These are phyloP conservation scores for Folsomia manolachei DNA, from an alignment of 2,888 invertebrate genomes.

Conservation along the genomic window DNA sequence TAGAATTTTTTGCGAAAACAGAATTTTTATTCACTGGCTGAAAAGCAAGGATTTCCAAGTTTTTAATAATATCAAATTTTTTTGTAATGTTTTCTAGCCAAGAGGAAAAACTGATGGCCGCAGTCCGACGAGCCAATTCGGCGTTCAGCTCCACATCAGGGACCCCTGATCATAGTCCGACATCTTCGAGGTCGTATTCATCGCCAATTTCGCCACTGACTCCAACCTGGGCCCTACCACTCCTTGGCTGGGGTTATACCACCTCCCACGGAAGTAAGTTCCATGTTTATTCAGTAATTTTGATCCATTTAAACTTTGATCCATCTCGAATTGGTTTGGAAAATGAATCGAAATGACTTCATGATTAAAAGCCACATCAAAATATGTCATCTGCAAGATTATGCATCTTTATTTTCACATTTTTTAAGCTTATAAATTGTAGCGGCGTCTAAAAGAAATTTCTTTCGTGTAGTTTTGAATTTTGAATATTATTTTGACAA, in stretches of 20 bases:
- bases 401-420: too few relatives aligned
- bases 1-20: too few relatives aligned
- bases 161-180: constrained; percentile 51
- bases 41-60: too few relatives aligned
- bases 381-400: background rate
- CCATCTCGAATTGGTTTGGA: background rate
- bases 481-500: too few relatives aligned
- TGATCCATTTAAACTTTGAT: background rate
- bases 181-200: constrained; percentile 51
- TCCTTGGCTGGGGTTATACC: constrained; percentile 51
- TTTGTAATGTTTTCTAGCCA: constrained; percentile 39
- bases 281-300: too few relatives aligned
- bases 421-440: too few relatives aligned
- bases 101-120: constrained; percentile 51
- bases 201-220: constrained; percentile 51
- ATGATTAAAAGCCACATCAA: too few relatives aligned
- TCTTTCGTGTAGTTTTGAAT: too few relatives aligned
- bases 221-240: constrained; percentile 51
- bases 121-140: constrained; percentile 50
- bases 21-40: too few relatives aligned
- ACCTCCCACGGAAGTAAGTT: constrained; percentile 50
- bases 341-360: too few relatives aligned
- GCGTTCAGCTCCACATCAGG: constrained; percentile 51
- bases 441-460: too few relatives aligned
- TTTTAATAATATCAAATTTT: too few relatives aligned